Evolutionary conservation across 2,888 invertebrate genomes (phyloP).

Genomic region (Heteromurus nitidus): DNA sequence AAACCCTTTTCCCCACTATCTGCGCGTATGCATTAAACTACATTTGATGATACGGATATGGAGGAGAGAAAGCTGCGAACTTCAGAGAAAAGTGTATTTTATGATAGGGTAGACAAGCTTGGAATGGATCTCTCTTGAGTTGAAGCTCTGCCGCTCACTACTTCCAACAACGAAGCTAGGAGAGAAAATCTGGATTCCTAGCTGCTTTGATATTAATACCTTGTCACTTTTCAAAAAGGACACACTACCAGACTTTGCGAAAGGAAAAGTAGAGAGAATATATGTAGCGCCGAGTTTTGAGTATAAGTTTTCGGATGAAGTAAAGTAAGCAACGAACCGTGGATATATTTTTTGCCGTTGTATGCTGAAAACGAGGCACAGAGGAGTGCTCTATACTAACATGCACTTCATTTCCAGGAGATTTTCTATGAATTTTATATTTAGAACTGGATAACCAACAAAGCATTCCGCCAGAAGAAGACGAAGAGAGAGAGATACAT

Average conservation of each 20-base stretch:
- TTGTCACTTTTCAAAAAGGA: constrained; percentile 43
- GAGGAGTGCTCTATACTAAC: background rate
- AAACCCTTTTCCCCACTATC: background rate
- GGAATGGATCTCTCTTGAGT: background rate
- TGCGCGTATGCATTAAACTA: background rate
- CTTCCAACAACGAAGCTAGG: too few relatives aligned
- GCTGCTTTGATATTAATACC: constrained; percentile 42
- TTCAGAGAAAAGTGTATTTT: constrained; percentile 7
- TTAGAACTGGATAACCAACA: constrained; percentile 17
- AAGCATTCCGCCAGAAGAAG: too few relatives aligned
- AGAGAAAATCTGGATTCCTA: background rate
- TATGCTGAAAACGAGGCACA: background rate
- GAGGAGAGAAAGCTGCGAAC: background rate
- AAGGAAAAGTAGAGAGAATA: background rate
- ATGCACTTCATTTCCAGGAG: constrained; percentile 18
- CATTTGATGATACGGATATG: background rate
- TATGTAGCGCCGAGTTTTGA: too few relatives aligned
- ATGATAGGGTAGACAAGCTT: background rate
- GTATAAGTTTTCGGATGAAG: too few relatives aligned
- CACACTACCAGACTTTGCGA: too few relatives aligned
- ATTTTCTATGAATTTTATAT: constrained; percentile 31
- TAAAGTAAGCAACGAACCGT: background rate
- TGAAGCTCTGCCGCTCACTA: too few relatives aligned
- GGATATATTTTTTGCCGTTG: background rate
- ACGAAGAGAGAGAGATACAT: too few relatives aligned